Base-by-base conservation (phyloP, 2,888 invertebrate species). In the Cosmorhoe ocellata region DNA sequence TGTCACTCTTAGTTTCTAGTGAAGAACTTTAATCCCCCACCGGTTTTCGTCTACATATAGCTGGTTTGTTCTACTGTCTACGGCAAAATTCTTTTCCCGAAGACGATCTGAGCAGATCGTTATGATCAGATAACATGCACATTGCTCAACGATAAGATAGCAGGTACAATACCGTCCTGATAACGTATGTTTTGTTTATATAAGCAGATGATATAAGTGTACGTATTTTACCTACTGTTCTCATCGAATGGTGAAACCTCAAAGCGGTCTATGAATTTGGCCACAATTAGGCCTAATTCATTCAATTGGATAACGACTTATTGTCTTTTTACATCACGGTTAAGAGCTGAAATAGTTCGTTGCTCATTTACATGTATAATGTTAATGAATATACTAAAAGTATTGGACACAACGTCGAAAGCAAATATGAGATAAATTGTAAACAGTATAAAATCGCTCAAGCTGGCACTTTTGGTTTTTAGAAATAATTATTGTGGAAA, bases 271-370 rank as follows among this genome's bases (percentile, higher is more conserved):
- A 2, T 18, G 47, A 44, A 56, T 55, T 56, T 41, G 42, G 38
- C 34, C 28, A 49, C 54, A 52, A 61, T 58, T 51, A 42, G 39
- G 30, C 34, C 34, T 58, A 59, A 59, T 59, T 59, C 36, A 58
- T 59, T 58, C 59, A 59, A 59, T 57, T 61, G 58, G 48, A 50
- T 58, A 57, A 56, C 50, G 46, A 51, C 41, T 42, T 37, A 37
- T 13, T 43, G 42, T 39, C 33, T 26, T 39, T 49, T 51, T 47
- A 42, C 44, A 54, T 48, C 44, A 54, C 49, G 10, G 28, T 28
- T 43, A 33, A 40, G 32, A 44, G 32, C 31, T n/a, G 37, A 12
- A 31, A 42, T 13, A 42, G 33, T 24, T 32, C n/a, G 13, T 13
- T 9, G 13, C 24, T 31, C 40, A 37, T 26, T 37, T 22, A 22